Evolutionary conservation across 1,140 invertebrate genomes (phyloP), one percentile per base, ranked within the genome.

Genomic region (Aplysia californica): DNA sequence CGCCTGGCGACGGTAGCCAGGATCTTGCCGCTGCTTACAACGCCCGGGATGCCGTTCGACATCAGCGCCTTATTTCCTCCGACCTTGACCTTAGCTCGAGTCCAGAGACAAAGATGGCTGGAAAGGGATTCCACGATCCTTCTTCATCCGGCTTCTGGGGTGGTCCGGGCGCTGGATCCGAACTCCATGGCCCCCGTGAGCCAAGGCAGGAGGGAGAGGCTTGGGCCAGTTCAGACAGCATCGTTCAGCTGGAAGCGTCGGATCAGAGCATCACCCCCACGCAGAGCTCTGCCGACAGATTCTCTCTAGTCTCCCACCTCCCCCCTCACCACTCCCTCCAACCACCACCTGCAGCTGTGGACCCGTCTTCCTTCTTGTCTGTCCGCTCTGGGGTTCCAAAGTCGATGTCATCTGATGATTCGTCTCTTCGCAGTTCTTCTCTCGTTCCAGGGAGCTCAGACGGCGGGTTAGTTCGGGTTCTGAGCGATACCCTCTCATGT

Each of bases 1-100:
- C 26, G 26, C 21, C 64, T 4, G 64, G 64, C 23, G 21, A 21
- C 31, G 21, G 31, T 29, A 59, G 26, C 36, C 59, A 65, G 21
- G 21, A 65, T 10, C 20, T 65, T n/a, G n/a, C n/a, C n/a, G n/a
- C 61, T 36, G 31, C 21, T 21, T 35, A 26, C 39, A 35, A 20
- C 3, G 5, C 39, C n/a, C 20, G 39, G 21, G 2, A 33, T 35
- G 1, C 39, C 21, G 2, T 36, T 2, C 66, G 41, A 31, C 66
- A 68, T 44, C 66, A 68, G 21, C 1, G 70, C 21, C 31, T 72
- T 6, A 26, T 29, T n/a, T 6, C 58, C 10, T 72, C 70, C n/a
- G 70, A 72, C 70, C 70, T 61, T 1, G 70, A 72, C 2, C 70
- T 72, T 1, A 72, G 29, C 44, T 6, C 29, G 44, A 50, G 29